Conservation (phyloP, 2,113 vertebrate species). For the Aldabrachelys gigantea region DNA sequence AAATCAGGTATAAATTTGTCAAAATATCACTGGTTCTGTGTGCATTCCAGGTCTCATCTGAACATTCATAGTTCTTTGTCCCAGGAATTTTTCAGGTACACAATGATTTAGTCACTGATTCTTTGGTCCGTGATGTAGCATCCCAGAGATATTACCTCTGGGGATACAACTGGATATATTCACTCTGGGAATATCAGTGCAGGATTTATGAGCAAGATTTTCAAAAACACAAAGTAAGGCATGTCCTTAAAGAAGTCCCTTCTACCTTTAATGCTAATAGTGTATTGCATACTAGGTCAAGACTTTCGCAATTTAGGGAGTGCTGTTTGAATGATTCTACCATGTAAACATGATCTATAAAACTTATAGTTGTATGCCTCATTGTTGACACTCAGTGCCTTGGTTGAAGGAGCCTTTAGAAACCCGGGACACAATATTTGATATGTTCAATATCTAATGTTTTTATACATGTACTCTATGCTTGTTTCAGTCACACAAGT, state of each 20-base stretch:
- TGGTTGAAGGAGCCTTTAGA: neutral
- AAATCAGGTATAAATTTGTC: no score
- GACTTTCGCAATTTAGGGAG: neutral
- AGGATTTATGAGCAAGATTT: no score
- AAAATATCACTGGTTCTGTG: no score
- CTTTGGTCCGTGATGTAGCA: no score
- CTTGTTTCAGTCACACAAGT: neutral
- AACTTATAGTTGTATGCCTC: neutral
- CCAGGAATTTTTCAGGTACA: no score
- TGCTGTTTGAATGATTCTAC: neutral
- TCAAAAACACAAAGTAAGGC: neutral
- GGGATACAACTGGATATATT: no score
- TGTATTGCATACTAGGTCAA: neutral
- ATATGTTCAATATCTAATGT: neutral
- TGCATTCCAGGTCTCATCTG: no score
- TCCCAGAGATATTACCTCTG: no score
- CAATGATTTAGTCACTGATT: no score
- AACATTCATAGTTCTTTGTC: no score
- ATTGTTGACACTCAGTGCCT: neutral
- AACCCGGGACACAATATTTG: neutral
- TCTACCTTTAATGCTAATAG: neutral
- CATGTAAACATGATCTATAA: neutral
- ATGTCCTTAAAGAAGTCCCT: rapidly evolving
- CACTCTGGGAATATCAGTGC: no score
- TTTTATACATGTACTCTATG: neutral